Evolutionary conservation across 2,797 vertebrate species (phyloP).

Genomic region (Acanthornis magna): DNA sequence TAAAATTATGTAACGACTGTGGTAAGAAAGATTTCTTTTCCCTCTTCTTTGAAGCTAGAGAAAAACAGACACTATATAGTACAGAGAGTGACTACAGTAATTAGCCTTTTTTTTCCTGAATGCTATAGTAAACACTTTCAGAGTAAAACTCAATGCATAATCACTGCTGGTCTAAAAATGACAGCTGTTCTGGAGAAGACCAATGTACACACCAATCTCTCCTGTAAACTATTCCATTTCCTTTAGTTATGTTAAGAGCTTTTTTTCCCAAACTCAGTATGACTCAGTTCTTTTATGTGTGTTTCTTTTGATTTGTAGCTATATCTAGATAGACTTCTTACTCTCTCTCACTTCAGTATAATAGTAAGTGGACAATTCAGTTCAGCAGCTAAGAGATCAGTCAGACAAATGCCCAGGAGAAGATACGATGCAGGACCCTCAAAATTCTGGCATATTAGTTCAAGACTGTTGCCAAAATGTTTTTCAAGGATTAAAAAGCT

Average conservation of each 20-base stretch:
- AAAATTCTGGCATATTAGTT: background rate
- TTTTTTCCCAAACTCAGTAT: background rate
- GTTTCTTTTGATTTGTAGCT: constrained; percentile 3
- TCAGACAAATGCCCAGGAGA: background rate
- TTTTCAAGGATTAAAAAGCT: constrained; percentile 1
- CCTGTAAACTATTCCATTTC: background rate
- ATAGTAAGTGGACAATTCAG: background rate
- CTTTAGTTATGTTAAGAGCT: background rate
- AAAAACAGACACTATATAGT: constrained; percentile 24
- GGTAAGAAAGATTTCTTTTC: background rate
- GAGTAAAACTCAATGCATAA: constrained; percentile 55
- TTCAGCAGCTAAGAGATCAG: background rate
- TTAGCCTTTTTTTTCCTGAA: constrained; percentile 15
- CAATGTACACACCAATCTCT: background rate
- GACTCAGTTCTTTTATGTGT: constrained; percentile 20
- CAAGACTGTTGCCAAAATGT: background rate
- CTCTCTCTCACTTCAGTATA: background rate
- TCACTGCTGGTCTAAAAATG: constrained; percentile 44
- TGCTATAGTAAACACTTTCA: constrained; percentile 54
- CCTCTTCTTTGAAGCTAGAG: constrained; percentile 8
- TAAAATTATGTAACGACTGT: constrained; percentile 20
- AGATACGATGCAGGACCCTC: background rate
- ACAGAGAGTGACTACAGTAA: constrained; percentile 46
- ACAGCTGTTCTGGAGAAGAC: constrained; percentile 49
- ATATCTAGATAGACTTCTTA: background rate